A percentile compares a stretch with the other conserved stretches of the same genome.
These are phyloP conservation scores for Recurvirostra avosetta DNA, from an alignment of 2,113 vertebrate genomes.

Conservation along the genomic window DNA sequence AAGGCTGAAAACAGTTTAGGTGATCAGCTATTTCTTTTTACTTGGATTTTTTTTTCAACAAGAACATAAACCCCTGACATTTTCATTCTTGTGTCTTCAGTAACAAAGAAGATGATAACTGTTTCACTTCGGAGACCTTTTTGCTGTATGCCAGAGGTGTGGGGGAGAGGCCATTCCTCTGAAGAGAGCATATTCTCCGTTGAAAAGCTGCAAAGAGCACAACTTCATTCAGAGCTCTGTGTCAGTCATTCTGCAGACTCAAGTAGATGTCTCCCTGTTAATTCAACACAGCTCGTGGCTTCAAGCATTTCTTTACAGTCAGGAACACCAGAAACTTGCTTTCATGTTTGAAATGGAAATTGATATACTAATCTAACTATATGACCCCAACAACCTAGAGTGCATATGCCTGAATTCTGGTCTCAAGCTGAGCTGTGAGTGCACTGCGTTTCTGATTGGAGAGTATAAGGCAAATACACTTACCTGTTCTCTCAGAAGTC, in stretches of 20 bases:
- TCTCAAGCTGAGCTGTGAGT: neutral
- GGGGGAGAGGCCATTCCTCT: neutral
- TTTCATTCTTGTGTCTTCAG: neutral
- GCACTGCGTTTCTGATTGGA: neutral
- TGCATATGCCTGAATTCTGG: neutral
- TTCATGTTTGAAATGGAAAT: conserved; percentile 20
- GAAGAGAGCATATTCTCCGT: neutral
- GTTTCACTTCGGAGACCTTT: neutral
- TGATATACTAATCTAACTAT: neutral
- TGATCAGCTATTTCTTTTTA: neutral
- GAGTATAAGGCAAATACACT: neutral
- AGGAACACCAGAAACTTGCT: neutral
- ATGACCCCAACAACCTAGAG: neutral
- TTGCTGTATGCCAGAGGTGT: neutral
- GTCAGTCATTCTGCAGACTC: neutral
- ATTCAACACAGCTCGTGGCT: neutral
- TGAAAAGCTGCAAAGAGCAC: neutral
- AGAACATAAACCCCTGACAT: neutral
- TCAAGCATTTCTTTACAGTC: neutral
- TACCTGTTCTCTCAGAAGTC: neutral
- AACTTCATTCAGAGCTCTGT: neutral
- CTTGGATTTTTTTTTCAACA: neutral
- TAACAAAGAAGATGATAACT: neutral
- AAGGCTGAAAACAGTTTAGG: neutral
- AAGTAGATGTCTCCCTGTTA: neutral